Evolutionary conservation across 2,888 invertebrate genomes (phyloP), one percentile per base, ranked within the genome.

Genomic region (Tuta absoluta): DNA sequence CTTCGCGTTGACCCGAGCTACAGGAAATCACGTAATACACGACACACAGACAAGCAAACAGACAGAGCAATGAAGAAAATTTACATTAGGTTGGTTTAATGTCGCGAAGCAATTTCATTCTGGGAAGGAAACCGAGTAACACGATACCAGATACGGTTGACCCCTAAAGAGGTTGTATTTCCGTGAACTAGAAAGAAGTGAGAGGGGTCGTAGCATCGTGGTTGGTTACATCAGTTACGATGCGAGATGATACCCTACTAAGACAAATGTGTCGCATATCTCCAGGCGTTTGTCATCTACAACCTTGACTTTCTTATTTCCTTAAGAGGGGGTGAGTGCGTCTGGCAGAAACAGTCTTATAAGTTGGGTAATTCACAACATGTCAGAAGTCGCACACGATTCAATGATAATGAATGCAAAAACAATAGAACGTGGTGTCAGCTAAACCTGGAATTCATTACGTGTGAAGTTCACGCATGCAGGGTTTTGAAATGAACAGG

Each of bases 51-150:
- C 77, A 78, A 80, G 84, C 85, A 82, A 85, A 85, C 85, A 89
- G 81, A 82, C 81, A 79, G 71, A 75, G 77, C 83, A 84, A 87
- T 84, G 82, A 83, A 80, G 85, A 85, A 88, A 89, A 89, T 89
- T 88, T 90, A 89, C 89, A 90, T 90, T 84, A 84, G 85, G 82
- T 79, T 75, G 83, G 89, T 85, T 87, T 90, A 91, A 91, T 90
- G 89, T 90, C 87, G 86, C 86, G 85, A 79, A 78, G 86, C 88
- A 89, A 90, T 90, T 88, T 90, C 89, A 86, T 90, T 90, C 80
- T 81, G 76, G 77, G 76, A 77, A 85, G 89, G 87, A 87, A 86
- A 83, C 85, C 77, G 81, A 76, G 77, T 75, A 74, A 75, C 75
- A 66, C 67, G 63, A 74, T 68, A 76, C 90, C 87, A 86, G 71